Evolutionary conservation across 2,888 invertebrate genomes (phyloP), one percentile per base, ranked within the genome.

Genomic region (Lymantria monacha): DNA sequence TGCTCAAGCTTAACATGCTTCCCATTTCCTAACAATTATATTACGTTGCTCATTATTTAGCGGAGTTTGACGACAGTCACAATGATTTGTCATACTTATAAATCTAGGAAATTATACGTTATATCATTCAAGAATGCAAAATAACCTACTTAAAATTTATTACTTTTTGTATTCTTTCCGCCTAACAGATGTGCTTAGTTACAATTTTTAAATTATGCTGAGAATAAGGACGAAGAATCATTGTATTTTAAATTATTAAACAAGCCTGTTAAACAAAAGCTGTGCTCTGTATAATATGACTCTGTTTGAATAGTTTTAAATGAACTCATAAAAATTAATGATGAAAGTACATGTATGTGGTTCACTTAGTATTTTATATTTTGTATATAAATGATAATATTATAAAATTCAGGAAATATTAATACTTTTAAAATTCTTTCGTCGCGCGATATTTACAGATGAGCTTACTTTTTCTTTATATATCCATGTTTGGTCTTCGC

Each of bases 21-120:
- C 66, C 56, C 56, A 66, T 69, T 76, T 72, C 66, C 71, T 68
- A 61, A 63, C 61, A 58, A 65, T 61, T 65, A 57, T 44, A 49
- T 46, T 49, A 55, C 46, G 49, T 38, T 31, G 41, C 22, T 59
- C 43, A 46, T 49, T 51, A 54, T 57, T 61, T 67, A 57, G 52
- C 56, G 53, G 47, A 49, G 56, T 45, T 58, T 56, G 51, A 60
- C 55, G 49, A 47, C 55, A 57, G 44, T 30, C 31, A 31, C 46
- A 50, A 59, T 60, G 63, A 62, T 56, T 59, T 51, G 53, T 58
- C 50, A 44, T 43, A 50, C 44, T 49, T 51, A 51, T 43, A 42
- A 43, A 30, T 44, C 49, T 53, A 36, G 51, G 56, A 51, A 56
- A 58, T 53, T 45, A 53, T 45, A 41, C 37, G 13, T 62, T 65